These are phyloP conservation scores for Archilochus colubris DNA, from an alignment of 2,113 vertebrate species.

Conservation along the genomic window DNA sequence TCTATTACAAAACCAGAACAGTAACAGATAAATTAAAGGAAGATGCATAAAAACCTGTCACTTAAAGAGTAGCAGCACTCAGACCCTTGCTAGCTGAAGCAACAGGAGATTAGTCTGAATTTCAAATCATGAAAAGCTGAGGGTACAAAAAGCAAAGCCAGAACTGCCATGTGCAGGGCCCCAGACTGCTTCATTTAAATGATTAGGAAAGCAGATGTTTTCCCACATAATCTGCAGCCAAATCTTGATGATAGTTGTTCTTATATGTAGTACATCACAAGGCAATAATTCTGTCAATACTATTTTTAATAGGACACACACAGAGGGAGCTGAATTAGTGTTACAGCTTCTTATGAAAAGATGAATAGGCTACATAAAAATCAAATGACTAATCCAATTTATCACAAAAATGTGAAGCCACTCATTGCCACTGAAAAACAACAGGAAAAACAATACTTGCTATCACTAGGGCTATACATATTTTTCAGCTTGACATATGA, in stretches of 20 bases:
- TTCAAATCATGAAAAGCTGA: neutral
- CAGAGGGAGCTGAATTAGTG: neutral
- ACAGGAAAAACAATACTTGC: rapidly evolving
- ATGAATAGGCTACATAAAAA: neutral
- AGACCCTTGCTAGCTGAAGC: neutral
- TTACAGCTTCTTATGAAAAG: neutral
- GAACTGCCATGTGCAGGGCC: neutral
- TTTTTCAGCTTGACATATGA: neutral
- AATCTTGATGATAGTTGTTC: neutral
- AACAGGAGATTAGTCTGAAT: neutral
- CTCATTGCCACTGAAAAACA: neutral
- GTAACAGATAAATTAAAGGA: neutral
- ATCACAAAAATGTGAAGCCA: neutral
- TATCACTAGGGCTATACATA: neutral
- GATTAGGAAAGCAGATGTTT: neutral
- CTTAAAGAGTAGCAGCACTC: neutral
- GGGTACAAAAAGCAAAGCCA: neutral
- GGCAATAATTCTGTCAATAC: neutral
- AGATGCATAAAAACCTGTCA: neutral
- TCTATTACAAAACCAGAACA: neutral
- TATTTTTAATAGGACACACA: neutral
- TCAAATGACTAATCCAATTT: neutral
- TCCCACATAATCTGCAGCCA: neutral
- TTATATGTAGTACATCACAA: neutral
- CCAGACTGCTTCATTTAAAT: neutral